Base-by-base conservation (phyloP, 1,140 invertebrate genomes). In the Helicoverpa zea region DNA sequence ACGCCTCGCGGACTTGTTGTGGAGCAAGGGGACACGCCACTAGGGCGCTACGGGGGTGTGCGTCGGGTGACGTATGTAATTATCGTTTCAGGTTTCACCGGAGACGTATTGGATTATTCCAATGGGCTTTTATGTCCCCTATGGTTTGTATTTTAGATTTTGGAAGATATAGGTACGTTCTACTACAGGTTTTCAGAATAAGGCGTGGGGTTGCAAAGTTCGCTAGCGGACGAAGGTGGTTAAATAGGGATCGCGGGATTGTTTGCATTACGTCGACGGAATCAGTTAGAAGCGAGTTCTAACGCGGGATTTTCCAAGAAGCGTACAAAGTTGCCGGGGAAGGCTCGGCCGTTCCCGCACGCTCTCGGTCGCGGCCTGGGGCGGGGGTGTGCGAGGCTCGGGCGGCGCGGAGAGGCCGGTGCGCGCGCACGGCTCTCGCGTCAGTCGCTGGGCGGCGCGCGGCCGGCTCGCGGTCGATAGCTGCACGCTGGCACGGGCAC, bases 371-470 rank as follows among this genome's bases (percentile, higher is more conserved):
- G 49, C 18, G 74, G 54, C 73, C 56, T 63, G 83, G 80, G 85
- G 82, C 79, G 81, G 73, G 84, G 79, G 81, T 51, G 76, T 74
- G 81, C 66, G 43, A 23, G 84, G 83, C 72, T 75, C 47, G 76
- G 82, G 75, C 73, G 83, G 74, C 59, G 78, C 13, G 79, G 84
- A 82, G 81, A 70, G 84, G 80, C 72, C 81, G 77, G 76, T 93
- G 92, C 92, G 92, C 92, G 92, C 92, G 92, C 92, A 94, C 52
- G 76, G 90, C 63, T 90, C 92, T 73, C 90, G 89, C 91, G 90
- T 92, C 92, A 94, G 93, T 94, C 93, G 92, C 91, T 92, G 90
- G 92, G 92, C 90, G 93, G 91, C 92, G 90, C 88, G 91, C 89
- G 90, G 89, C 91, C 90, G 74, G 87, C 90, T 87, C 88, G 88